Evolutionary conservation across 2,113 vertebrate genomes (phyloP), one percentile per base, ranked within the genome.

Genomic region (Agapornis roseicollis): DNA sequence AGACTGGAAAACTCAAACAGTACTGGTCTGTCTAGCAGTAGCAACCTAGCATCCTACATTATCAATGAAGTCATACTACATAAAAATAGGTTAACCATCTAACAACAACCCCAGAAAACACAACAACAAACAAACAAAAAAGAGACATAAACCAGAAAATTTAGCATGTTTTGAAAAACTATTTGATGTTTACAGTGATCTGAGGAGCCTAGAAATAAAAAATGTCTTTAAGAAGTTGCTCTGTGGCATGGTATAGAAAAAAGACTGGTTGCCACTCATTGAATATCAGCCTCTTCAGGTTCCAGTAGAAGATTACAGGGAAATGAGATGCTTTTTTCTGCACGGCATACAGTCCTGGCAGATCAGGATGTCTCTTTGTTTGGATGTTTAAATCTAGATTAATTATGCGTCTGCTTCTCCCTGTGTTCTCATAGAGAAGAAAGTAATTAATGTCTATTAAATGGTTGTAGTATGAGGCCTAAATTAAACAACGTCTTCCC

Each of bases 381-480:
- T 55, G 16, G 66, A 63, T 66, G 47, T 85, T 90, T 90, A 85
- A 80, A 90, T 78, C 50, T 63, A 85, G 79, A 94, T 91, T 88
- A 83, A 95, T 86, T 91, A 78, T 41, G 17, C 88, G 55, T 78
- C 50, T 74, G 25, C 4, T 90, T 91, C 88, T 94, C 64, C 73
- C 35, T n/a, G 3, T 47, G 46, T 96, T 95, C 68, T 91, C 79
- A 71, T 22, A 90, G 47, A 85, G 63, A 66, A 88, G 20, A 91
- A 89, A 85, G 80, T 94, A 94, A 94, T 95, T 93, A 96, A 95
- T 94, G 49, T 74, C 64, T 88, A 80, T 83, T 90, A 94, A 90
- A 86, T 73, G 37, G 55, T 58, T 93, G 79, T 42, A 80, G 42
- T 70, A 91, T 80, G 60, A 78, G 29, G 35, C 50, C 47, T 83